Evolutionary conservation across 2,888 invertebrate genomes (phyloP).

Genomic region (Nipponacmea schrenckii): DNA sequence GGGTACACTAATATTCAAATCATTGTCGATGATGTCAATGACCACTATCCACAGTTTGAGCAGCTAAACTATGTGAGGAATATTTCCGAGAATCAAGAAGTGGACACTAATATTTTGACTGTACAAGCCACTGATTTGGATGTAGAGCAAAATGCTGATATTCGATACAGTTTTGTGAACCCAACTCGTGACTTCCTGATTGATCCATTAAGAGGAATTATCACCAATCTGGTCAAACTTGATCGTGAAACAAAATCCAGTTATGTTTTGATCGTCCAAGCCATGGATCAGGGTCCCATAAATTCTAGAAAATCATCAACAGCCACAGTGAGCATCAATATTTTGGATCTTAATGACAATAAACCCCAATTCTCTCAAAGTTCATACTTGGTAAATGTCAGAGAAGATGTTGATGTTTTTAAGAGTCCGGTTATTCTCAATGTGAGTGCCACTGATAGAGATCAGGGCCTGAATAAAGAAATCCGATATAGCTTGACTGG

Average conservation of each 20-base stretch:
- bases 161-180: constrained; percentile 71
- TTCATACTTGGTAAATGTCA: constrained; percentile 83
- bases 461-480: constrained; percentile 90
- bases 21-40: constrained; percentile 93
- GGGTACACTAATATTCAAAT: constrained; percentile 75
- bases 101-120: constrained; percentile 77
- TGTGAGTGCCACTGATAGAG: constrained; percentile 89
- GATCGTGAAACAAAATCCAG: constrained; percentile 89
- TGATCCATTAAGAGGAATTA: constrained; percentile 82
- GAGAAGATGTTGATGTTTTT: constrained; percentile 88
- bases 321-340: constrained; percentile 90
- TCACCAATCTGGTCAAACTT: constrained; percentile 82
- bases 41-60: constrained; percentile 93
- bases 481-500: constrained; percentile 95
- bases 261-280: constrained; percentile 86
- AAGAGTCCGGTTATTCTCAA: constrained; percentile 85
- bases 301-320: constrained; percentile 82
- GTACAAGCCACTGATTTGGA: constrained; percentile 93
- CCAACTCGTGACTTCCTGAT: constrained; percentile 85
- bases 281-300: constrained; percentile 77
- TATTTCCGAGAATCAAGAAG: constrained; percentile 88
- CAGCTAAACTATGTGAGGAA: constrained; percentile 89
- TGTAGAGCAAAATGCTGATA: constrained; percentile 88
- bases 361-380: constrained; percentile 86
- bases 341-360: constrained; percentile 96